These are phyloP conservation scores for Zelostemma sp. DNA, from an alignment of 1,140 invertebrate species.

Conservation along the genomic window DNA sequence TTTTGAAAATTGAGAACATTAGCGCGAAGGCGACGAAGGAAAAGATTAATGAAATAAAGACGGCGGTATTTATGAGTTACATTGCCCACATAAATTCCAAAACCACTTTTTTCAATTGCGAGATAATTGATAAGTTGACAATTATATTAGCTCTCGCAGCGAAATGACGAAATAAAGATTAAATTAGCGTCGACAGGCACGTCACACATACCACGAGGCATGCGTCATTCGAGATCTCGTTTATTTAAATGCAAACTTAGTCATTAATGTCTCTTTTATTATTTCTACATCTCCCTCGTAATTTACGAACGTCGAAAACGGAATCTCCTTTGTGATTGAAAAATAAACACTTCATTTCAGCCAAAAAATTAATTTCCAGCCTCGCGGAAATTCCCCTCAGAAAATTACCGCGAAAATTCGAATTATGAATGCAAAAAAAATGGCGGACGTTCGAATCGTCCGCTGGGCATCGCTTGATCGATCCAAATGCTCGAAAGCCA, in stretches of 20 bases:
- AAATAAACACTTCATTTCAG: neutral
- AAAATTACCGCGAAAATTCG: neutral
- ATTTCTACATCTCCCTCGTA: neutral
- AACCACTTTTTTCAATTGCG: neutral
- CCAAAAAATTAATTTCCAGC: neutral
- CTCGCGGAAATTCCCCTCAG: neutral
- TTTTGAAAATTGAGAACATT: too few species aligned
- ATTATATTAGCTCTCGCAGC: neutral
- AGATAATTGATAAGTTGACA: neutral
- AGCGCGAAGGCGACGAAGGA: too few species aligned
- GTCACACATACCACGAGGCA: conserved; percentile 50
- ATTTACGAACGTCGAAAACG: neutral
- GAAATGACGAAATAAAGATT: conserved; percentile 36
- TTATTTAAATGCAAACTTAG: neutral
- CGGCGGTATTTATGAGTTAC: neutral
- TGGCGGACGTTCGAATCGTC: too few species aligned
- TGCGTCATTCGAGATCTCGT: conserved; percentile 21
- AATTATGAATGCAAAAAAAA: too few species aligned
- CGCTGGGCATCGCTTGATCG: too few species aligned
- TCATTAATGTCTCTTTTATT: neutral
- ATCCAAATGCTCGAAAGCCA: too few species aligned
- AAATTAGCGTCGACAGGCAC: conserved; percentile 61
- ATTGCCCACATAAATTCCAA: neutral
- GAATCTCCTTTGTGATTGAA: neutral
- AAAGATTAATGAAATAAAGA: neutral